A percentile compares a stretch with the other conserved stretches of the same genome.
Conservation (phyloP, 2,888 invertebrate species). For the Oxycera nigricornis region DNA sequence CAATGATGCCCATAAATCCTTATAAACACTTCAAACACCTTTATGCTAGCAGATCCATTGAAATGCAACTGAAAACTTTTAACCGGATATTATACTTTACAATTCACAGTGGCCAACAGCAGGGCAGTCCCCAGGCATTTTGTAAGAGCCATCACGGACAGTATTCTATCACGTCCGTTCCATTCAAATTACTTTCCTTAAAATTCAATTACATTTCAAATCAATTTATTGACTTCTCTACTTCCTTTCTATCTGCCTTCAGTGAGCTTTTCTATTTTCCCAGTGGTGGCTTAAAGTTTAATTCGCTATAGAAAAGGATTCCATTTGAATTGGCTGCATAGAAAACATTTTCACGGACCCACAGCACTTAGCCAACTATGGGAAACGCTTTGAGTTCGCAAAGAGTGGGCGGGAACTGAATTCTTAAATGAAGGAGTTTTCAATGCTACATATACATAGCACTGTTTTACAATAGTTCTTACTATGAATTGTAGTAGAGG, state of each 20-base stretch:
- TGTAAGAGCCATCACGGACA: background rate
- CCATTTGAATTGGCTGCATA: background rate
- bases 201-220: conserved; percentile 19
- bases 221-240: conserved; percentile 18
- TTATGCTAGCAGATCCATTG: background rate
- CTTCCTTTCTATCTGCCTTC: background rate
- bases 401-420: background rate
- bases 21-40: background rate
- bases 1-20: background rate
- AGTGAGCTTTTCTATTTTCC: background rate
- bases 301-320: background rate
- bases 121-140: background rate
- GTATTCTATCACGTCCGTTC: background rate
- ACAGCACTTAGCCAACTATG: background rate
- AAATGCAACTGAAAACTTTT: background rate
- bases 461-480: too few relatives aligned
- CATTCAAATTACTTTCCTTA: conserved; percentile 14
- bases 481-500: too few relatives aligned
- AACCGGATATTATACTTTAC: background rate
- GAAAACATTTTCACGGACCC: background rate
- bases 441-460: too few relatives aligned
- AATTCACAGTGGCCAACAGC: background rate
- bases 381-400: background rate
- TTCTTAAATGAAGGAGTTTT: background rate
- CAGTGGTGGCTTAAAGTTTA: conserved; percentile 7